A percentile compares a stretch with the other conserved stretches of the same genome.
Evolutionary conservation across 2,797 vertebrate genomes (phyloP).

Genomic region (Perodicticus potto): DNA sequence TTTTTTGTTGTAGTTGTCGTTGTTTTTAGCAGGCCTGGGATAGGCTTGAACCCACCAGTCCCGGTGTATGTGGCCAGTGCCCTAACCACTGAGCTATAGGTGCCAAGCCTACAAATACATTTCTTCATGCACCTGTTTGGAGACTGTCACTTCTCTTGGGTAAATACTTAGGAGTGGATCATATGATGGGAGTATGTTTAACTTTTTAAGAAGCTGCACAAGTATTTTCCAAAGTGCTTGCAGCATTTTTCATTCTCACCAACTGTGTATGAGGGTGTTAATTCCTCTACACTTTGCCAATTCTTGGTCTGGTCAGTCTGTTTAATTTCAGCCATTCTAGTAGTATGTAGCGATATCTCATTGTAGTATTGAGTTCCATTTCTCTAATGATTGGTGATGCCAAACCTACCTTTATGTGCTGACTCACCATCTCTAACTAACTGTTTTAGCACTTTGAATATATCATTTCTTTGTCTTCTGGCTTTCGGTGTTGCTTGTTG

Average conservation of each 20-base stretch:
- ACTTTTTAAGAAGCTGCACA: neutral
- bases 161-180: neutral
- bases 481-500: neutral
- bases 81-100: too few relatives aligned
- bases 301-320: neutral
- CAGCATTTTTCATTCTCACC: neutral
- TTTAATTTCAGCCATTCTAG: neutral
- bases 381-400: neutral
- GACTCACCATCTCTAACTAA: neutral
- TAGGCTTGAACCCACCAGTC: too few relatives aligned
- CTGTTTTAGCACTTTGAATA: neutral
- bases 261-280: neutral
- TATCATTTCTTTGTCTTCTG: neutral
- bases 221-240: neutral
- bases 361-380: neutral
- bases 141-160: neutral
- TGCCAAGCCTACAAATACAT: neutral
- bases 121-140: neutral
- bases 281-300: too few relatives aligned
- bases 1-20: too few relatives aligned
- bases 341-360: neutral
- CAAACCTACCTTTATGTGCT: neutral
- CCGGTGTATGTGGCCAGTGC: too few relatives aligned
- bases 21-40: too few relatives aligned
- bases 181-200: neutral